Evolutionary conservation across 2,113 vertebrate species (phyloP).

Genomic region (Felis chaus): DNA sequence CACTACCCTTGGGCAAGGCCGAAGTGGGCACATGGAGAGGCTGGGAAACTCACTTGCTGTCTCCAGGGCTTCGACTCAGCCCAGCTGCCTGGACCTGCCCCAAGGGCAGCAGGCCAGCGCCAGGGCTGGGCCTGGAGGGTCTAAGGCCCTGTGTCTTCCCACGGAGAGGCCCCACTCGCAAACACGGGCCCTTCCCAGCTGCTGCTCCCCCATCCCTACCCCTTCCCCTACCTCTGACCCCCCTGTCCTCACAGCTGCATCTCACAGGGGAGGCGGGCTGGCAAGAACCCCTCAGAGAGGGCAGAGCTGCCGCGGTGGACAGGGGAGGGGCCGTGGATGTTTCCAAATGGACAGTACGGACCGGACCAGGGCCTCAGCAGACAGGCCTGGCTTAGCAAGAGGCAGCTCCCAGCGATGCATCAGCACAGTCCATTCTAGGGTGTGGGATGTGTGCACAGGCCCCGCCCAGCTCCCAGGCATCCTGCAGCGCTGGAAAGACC

Average conservation of each 20-base stretch:
- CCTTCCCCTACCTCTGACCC: neutral
- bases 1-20: neutral
- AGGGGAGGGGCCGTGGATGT: rapidly evolving
- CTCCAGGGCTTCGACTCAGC: neutral
- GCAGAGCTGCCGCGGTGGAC: neutral
- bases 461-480: neutral
- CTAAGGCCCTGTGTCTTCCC: neutral
- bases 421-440: neutral
- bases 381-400: neutral
- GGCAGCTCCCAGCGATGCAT: neutral
- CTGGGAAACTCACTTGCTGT: neutral
- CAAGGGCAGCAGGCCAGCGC: neutral
- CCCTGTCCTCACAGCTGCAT: neutral
- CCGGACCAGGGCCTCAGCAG: neutral
- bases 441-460: neutral
- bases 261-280: neutral
- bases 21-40: neutral
- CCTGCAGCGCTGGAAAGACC: neutral
- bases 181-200: neutral
- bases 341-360: neutral
- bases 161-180: neutral
- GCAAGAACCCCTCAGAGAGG: neutral
- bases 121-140: neutral
- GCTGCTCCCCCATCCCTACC: neutral
- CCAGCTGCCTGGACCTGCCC: neutral